Percentiles rank a stretch among this genome's conserved stretches.
Evolutionary conservation across 1,140 invertebrate species (phyloP).

Genomic region (Saxidomus purpurata): DNA sequence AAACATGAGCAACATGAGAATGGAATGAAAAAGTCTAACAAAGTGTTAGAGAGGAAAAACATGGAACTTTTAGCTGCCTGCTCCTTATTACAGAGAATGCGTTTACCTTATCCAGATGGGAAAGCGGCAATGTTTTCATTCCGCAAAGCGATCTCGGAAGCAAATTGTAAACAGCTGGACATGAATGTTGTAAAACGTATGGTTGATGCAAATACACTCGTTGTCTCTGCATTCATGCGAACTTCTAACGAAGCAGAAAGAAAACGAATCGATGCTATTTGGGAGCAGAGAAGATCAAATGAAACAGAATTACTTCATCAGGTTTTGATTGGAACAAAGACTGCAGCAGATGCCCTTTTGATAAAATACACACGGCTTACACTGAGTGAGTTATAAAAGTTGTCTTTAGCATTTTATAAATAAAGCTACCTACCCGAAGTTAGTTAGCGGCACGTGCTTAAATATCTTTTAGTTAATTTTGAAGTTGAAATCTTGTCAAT

Average conservation of each 20-base stretch:
- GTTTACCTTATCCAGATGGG: not conserved
- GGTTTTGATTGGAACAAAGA: not conserved
- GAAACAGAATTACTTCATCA: not conserved
- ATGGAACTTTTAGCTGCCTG: not conserved
- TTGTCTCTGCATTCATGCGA: not conserved
- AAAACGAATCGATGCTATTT: not conserved
- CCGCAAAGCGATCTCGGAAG: not conserved
- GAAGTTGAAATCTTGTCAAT: too few species aligned
- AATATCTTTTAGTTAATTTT: too few species aligned
- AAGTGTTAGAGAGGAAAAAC: too few species aligned
- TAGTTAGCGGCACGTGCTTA: too few species aligned
- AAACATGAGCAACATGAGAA: too few species aligned
- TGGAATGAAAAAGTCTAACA: too few species aligned
- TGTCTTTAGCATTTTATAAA: too few species aligned
- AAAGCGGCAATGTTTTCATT: not conserved
- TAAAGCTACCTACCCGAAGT: too few species aligned
- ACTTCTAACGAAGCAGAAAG: not conserved
- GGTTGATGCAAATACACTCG: not conserved
- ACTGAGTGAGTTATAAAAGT: not conserved
- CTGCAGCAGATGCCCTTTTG: not conserved
- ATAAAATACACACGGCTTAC: not conserved
- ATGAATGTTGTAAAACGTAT: not conserved
- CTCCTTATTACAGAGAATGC: not conserved
- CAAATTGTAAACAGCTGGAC: not conserved
- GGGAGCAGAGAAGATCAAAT: not conserved